Evolutionary conservation across 2,888 invertebrate genomes (phyloP).

Genomic region (Sinelater perroti): DNA sequence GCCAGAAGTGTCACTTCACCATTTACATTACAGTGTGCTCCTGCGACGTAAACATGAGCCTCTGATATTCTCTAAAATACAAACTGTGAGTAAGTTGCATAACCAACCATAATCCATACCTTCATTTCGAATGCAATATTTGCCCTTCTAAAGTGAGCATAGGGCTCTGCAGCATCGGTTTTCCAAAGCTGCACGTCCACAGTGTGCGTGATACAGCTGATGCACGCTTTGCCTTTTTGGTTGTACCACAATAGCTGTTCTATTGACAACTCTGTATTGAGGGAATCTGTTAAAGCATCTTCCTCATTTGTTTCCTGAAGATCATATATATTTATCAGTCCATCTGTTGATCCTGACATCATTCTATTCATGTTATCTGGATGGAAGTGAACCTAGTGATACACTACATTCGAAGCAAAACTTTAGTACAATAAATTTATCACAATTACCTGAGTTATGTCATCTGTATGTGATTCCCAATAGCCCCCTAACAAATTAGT

Average conservation of each 20-base stretch:
- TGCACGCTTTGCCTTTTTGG: constrained; percentile 60
- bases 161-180: constrained; percentile 68
- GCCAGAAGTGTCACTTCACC: constrained; percentile 68
- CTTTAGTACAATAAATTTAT: constrained; percentile 22
- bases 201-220: constrained; percentile 76
- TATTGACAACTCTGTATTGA: constrained; percentile 83
- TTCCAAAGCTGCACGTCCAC: constrained; percentile 77
- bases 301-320: constrained; percentile 77
- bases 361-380: constrained; percentile 70
- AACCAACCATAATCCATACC: constrained; percentile 51
- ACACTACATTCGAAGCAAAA: constrained; percentile 35
- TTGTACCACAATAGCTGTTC: constrained; percentile 68
- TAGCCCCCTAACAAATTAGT: constrained; percentile 77
- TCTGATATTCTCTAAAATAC: constrained; percentile 66
- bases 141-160: constrained; percentile 66
- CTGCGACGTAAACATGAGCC: constrained; percentile 72
- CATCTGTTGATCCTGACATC: constrained; percentile 83
- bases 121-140: constrained; percentile 68
- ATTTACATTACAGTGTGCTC: constrained; percentile 63
- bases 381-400: constrained; percentile 74
- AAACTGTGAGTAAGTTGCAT: background rate
- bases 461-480: constrained; percentile 84
- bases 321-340: constrained; percentile 86
- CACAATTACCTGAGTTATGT: constrained; percentile 72
- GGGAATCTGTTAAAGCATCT: constrained; percentile 77